phyloP scores from a whole-genome alignment of 2,888 invertebrate genomes.

The Sicus ferrugineus region DNA sequence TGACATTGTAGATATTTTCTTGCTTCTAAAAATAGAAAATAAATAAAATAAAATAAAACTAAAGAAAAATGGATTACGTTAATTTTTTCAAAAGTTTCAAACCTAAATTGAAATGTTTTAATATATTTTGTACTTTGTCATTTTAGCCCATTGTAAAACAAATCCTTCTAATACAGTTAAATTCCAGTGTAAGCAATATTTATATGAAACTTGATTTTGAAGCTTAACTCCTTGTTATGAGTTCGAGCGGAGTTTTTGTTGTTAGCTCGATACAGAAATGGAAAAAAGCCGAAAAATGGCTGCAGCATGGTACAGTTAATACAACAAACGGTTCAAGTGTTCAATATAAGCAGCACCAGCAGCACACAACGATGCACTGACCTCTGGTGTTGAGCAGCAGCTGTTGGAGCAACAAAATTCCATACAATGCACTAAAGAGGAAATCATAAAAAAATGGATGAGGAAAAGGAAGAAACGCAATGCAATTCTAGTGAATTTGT shows the following conservation, averaged over 20 bases:
- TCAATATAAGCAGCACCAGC: slow-evolving; percentile 11
- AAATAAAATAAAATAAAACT: too few relatives aligned
- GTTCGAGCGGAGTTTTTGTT: slow-evolving; percentile 4
- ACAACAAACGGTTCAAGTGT: slow-evolving; percentile 24
- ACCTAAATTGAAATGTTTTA: too few relatives aligned
- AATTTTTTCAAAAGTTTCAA: too few relatives aligned
- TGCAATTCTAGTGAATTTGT: slow-evolving; percentile 20
- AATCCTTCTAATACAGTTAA: not conserved
- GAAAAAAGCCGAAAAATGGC: not conserved
- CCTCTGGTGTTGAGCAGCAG: slow-evolving; percentile 24
- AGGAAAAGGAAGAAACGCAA: not conserved
- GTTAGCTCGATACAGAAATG: not conserved
- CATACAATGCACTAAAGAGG: slow-evolving; percentile 24
- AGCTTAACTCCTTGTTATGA: slow-evolving; percentile 14
- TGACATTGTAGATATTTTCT: too few relatives aligned
- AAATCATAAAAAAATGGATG: not conserved
- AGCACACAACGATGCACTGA: slow-evolving; percentile 15
- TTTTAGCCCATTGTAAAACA: not conserved
- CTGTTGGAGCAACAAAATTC: slow-evolving; percentile 22
- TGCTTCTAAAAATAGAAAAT: too few relatives aligned
- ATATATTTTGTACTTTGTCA: too few relatives aligned
- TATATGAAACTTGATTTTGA: slow-evolving; percentile 9
- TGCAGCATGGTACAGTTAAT: slow-evolving; percentile 20
- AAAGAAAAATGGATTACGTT: too few relatives aligned
- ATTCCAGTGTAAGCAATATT: slow-evolving; percentile 25